Conservation (phyloP, 2,888 invertebrate genomes). For the Platypus cylindrus region DNA sequence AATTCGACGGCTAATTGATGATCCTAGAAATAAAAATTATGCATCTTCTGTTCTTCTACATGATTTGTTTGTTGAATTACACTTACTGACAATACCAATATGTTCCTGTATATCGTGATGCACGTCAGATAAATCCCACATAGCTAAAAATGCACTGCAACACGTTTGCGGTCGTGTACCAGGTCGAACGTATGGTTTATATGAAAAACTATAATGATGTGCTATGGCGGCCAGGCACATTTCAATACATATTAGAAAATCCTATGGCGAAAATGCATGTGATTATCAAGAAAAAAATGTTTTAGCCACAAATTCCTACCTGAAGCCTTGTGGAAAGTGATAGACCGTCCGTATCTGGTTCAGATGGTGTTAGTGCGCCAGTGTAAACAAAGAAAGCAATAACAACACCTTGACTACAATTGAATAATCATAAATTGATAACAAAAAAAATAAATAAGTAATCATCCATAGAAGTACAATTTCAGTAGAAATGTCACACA, state of each 20-base stretch:
- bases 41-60: too few relatives aligned
- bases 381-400: conserved; percentile 72
- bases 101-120: conserved; percentile 87
- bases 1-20: conserved; percentile 63
- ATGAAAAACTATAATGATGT: conserved; percentile 93
- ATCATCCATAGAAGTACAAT: too few relatives aligned
- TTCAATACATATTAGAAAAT: conserved; percentile 93
- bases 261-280: conserved; percentile 49
- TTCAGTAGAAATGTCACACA: too few relatives aligned
- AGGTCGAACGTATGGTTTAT: conserved; percentile 62
- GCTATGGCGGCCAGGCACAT: conserved; percentile 95
- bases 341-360: conserved; percentile 14
- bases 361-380: conserved; percentile 12
- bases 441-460: too few relatives aligned
- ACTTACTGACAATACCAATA: conserved; percentile 73
- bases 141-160: conserved; percentile 73
- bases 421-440: too few relatives aligned
- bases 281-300: neutral
- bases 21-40: conserved; percentile 42
- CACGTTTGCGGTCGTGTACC: conserved; percentile 36
- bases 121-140: conserved; percentile 97
- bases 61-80: neutral
- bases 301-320: conserved; percentile 34
- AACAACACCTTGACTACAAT: conserved; percentile 77
- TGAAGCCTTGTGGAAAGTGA: conserved; percentile 44